Conservation (phyloP, 2,113 vertebrate genomes). For the Xiphias gladius region DNA sequence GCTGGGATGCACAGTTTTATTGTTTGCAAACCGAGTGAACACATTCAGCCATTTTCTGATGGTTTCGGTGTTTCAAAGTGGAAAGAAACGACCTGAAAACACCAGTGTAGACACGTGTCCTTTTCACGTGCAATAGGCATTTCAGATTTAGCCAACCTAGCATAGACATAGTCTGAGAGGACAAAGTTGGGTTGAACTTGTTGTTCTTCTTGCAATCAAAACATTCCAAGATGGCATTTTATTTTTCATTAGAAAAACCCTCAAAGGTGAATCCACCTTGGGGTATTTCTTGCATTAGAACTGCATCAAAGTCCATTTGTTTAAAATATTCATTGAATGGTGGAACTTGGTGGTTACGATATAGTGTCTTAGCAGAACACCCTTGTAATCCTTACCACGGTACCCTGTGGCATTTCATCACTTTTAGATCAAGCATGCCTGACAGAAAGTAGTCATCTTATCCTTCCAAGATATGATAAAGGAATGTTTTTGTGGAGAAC, state of each 20-base stretch:
- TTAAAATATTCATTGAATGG: slow-evolving; percentile 32
- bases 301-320: slow-evolving; percentile 5
- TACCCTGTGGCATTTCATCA: slow-evolving; percentile 57
- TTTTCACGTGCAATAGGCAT: too few species aligned
- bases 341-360: not conserved
- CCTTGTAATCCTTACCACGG: slow-evolving; percentile 47
- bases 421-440: slow-evolving; percentile 70
- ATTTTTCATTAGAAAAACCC: slow-evolving; percentile 16
- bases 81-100: too few species aligned
- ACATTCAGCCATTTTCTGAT: too few species aligned
- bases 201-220: not conserved
- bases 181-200: not conserved
- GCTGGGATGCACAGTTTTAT: not conserved
- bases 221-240: slow-evolving; percentile 1
- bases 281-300: slow-evolving; percentile 24
- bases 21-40: too few species aligned
- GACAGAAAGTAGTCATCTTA: slow-evolving; percentile 71
- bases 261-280: slow-evolving; percentile 9
- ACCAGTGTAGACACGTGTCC: too few species aligned
- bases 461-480: slow-evolving; percentile 74
- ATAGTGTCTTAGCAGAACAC: not conserved
- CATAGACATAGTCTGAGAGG: not conserved
- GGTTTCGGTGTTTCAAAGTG: too few species aligned
- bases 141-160: not conserved
- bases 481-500: slow-evolving; percentile 61